Conservation (phyloP, 2,113 vertebrate genomes). For the Artemisiospiza belli region DNA sequence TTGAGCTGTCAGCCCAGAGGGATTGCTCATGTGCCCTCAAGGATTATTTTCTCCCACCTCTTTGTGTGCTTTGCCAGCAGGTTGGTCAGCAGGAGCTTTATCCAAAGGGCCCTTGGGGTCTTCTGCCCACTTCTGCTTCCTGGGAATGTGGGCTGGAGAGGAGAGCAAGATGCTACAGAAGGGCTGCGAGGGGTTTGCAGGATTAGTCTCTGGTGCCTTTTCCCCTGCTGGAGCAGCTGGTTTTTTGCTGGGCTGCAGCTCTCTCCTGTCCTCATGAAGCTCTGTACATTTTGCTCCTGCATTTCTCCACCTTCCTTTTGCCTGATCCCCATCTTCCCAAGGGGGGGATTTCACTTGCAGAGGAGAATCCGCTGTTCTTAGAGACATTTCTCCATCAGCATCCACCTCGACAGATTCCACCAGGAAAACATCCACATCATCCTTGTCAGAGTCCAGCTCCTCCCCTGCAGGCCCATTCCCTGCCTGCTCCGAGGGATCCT, state of each 20-base stretch:
- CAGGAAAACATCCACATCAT: background rate
- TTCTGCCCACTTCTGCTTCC: conserved; percentile 18
- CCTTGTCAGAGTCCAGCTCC: background rate
- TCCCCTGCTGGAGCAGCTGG: background rate
- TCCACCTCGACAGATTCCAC: conserved; percentile 41
- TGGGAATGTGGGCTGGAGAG: conserved; percentile 51
- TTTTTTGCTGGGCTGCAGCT: background rate
- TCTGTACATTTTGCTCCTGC: accelerated
- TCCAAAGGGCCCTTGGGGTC: background rate
- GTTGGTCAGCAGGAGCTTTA: background rate
- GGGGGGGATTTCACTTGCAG: accelerated
- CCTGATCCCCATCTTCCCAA: background rate
- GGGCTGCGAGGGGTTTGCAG: background rate
- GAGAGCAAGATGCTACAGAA: conserved; percentile 54
- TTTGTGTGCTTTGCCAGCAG: background rate
- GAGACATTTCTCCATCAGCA: conserved; percentile 38
- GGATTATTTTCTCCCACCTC: conserved; percentile 24
- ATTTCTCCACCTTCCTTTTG: background rate
- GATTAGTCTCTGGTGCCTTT: accelerated
- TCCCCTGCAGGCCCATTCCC: background rate
- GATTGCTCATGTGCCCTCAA: background rate
- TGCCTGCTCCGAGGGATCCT: background rate
- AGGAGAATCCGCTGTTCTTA: background rate
- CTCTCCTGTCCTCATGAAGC: background rate
- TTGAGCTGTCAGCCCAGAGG: no score